These are phyloP conservation scores for Empis livida DNA, from an alignment of 2,888 invertebrate species.

Conservation along the genomic window DNA sequence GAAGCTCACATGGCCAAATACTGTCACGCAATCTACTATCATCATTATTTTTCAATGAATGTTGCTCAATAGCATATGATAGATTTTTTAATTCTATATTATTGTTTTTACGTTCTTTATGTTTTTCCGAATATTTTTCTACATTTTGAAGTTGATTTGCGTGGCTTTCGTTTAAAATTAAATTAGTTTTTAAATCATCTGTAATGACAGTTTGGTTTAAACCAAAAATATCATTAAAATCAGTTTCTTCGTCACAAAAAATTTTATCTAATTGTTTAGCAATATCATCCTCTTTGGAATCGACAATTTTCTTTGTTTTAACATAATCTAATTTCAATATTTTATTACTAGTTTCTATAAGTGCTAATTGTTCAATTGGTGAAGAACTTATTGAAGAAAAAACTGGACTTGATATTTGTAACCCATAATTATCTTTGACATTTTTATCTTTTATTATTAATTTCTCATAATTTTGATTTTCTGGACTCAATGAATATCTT, in stretches of 20 bases:
- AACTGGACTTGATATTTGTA: neutral
- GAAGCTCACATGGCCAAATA: slow-evolving; percentile 30
- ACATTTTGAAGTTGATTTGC: too few relatives aligned
- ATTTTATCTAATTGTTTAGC: slow-evolving; percentile 23
- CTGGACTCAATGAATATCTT: neutral
- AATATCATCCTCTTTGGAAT: slow-evolving; percentile 18
- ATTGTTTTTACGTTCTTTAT: too few relatives aligned
- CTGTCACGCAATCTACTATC: slow-evolving; percentile 20
- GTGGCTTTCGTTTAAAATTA: slow-evolving; percentile 21
- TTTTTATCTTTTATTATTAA: neutral
- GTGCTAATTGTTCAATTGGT: neutral
- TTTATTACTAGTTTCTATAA: neutral
- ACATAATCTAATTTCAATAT: neutral
- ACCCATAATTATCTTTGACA: neutral
- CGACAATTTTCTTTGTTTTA: neutral
- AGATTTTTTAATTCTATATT: too few relatives aligned
- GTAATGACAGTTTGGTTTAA: slow-evolving; percentile 16
- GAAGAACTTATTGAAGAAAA: too few relatives aligned
- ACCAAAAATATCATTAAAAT: slow-evolving; percentile 28
- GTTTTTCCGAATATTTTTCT: neutral
- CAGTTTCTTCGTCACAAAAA: slow-evolving; percentile 23
- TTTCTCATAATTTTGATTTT: neutral
- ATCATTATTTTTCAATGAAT: slow-evolving; percentile 2
- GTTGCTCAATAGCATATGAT: too few relatives aligned
- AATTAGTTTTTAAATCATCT: slow-evolving; percentile 19